Percentiles rank a stretch among this genome's conserved stretches.
Conservation (phyloP, 2,113 vertebrate genomes). For the Dasyurus viverrinus region DNA sequence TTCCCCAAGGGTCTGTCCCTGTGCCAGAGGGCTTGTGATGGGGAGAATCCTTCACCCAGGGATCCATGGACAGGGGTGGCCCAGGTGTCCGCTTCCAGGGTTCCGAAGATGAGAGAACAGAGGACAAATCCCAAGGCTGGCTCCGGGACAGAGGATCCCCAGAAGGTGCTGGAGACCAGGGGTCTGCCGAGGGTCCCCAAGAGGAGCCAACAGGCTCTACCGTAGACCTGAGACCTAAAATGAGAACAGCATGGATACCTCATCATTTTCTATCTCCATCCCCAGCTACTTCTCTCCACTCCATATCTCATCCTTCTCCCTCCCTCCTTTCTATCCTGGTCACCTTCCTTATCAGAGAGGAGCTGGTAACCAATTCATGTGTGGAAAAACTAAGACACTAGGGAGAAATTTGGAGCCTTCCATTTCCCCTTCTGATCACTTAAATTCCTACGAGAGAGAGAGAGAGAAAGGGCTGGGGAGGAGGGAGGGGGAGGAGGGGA, state of each 20-base stretch:
- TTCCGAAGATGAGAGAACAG: conserved; percentile 78
- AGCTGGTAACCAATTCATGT: not conserved
- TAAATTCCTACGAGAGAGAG: conserved; percentile 3
- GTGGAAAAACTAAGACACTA: not conserved
- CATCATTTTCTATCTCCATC: not conserved
- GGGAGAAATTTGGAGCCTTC: not conserved
- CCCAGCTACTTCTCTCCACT: not conserved
- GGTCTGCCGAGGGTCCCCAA: conserved; percentile 80
- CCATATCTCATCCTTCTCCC: not conserved
- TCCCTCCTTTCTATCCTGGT: not conserved
- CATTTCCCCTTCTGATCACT: not conserved
- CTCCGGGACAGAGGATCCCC: conserved; percentile 76
- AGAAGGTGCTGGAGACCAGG: conserved; percentile 81
- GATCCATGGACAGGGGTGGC: conserved; percentile 74
- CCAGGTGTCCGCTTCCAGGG: conserved; percentile 83
- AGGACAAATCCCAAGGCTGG: conserved; percentile 83
- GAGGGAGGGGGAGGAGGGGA: not conserved
- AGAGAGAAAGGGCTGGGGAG: not conserved
- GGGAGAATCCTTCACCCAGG: conserved; percentile 80
- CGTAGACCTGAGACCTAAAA: conserved; percentile 82
- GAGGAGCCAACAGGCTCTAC: conserved; percentile 79
- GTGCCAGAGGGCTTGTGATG: conserved; percentile 54
- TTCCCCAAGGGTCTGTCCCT: conserved; percentile 81
- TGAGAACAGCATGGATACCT: not conserved
- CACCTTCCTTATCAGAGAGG: not conserved